These are phyloP conservation scores for Drosophila ambigua DNA, from an alignment of 1,140 invertebrate genomes.

Conservation along the genomic window DNA sequence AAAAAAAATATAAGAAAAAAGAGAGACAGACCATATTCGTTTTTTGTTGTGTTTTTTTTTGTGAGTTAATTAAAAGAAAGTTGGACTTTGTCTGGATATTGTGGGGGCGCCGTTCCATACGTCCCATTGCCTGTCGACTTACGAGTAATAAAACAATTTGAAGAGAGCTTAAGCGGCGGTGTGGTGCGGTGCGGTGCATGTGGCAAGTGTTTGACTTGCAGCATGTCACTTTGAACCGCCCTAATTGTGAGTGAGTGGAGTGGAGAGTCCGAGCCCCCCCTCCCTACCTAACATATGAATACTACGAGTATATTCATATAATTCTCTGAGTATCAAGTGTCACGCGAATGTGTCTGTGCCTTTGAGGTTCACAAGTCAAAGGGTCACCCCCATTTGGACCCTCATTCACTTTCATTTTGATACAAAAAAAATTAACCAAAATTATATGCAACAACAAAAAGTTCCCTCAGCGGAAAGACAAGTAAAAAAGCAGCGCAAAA, in stretches of 20 bases:
- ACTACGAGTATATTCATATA: constrained; percentile 21
- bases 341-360: constrained; percentile 53
- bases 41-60: constrained; percentile 36
- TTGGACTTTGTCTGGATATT: constrained; percentile 44
- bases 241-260: constrained; percentile 39
- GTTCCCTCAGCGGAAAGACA: constrained; percentile 5
- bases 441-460: constrained; percentile 10
- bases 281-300: constrained; percentile 1
- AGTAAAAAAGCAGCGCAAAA: constrained; percentile 21
- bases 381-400: constrained; percentile 49
- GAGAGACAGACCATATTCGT: constrained; percentile 41
- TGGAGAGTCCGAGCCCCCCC: no score
- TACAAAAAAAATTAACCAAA: constrained; percentile 24
- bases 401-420: constrained; percentile 66
- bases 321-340: constrained; percentile 61
- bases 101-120: constrained; percentile 37
- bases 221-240: constrained; percentile 75
- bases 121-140: constrained; percentile 11
- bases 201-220: constrained; percentile 70
- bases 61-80: constrained; percentile 78
- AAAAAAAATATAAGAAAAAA: constrained; percentile 17
- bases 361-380: constrained; percentile 49
- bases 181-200: constrained; percentile 26
- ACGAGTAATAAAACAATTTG: constrained; percentile 70
- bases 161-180: constrained; percentile 31